Evolutionary conservation across 2,113 vertebrate genomes (phyloP), one percentile per base, ranked within the genome.

Genomic region (Promerops cafer): DNA sequence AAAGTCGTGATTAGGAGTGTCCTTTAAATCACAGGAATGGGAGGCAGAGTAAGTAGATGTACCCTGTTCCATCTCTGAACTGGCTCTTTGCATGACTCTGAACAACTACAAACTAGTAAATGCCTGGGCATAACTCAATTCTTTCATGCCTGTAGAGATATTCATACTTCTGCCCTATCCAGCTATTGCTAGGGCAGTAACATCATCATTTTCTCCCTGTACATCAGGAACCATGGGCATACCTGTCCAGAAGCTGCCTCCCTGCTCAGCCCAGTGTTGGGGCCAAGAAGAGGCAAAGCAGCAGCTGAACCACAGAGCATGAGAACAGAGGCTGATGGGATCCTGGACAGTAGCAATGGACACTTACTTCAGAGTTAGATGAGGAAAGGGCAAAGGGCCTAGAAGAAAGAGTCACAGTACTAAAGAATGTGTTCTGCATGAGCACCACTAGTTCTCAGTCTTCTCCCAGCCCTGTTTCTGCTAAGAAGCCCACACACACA

Each of bases 11-110:
- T 92, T 95, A 93, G 89, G 59, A 90, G 33, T 56, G 83, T 94
- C 91, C 93, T 95, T 92, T 95, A 95, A 95, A 87, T 82, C 81
- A 89, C 87, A 89, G 87, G 80, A 76, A 92, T 64, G 53, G 64
- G 28, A 84, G 53, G 45, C 44, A 60, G n/a, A 78, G 64, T 54
- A n/a, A 84, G 64, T 47, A 52, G 68, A 83, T 22, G 9, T 47
- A 63, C 37, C 45, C 65, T 86, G 40, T 65, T 95, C 75, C 50
- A 66, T 50, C 39, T 86, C 80, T 27, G 18, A 87, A 65, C 42
- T 76, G 56, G 57, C 61, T 94, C 64, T 88, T 86, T 45, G 68
- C 22, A 0, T 78, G 92, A 84, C 92, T 77, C 6, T 19, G 44
- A 83, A 60, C 71, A 56, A 79, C 84, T 27, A 77, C 52, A 30